Percentiles rank a stretch among this genome's conserved stretches.
phyloP scores from a whole-genome alignment of 1,140 invertebrate genomes.

The Calycopis cecrops region DNA sequence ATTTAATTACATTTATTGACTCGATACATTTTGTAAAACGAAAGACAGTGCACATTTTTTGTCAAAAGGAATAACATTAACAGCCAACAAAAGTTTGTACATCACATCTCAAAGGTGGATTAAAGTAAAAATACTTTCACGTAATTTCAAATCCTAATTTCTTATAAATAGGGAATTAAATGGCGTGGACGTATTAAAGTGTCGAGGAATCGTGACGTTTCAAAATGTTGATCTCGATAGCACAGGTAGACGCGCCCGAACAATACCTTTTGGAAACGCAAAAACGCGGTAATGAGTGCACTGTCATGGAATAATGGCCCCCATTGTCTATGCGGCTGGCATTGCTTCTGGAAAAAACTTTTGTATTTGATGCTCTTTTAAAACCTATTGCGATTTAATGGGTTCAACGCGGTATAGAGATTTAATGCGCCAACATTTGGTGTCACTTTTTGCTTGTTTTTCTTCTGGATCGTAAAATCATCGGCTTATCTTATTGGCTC shows the following conservation, averaged over 20 bases:
- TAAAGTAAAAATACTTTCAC: conserved; percentile 4
- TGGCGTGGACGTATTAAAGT: conserved; percentile 17
- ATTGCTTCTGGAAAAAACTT: conserved; percentile 41
- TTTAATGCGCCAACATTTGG: no score
- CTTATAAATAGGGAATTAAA: conserved; percentile 16
- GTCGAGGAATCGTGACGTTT: conserved; percentile 19
- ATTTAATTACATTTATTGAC: no score
- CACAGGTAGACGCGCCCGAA: conserved; percentile 63
- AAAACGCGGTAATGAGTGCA: conserved; percentile 70
- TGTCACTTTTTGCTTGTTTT: no score
- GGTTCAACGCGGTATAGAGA: background rate
- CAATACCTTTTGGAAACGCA: conserved; percentile 45
- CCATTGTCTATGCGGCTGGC: conserved; percentile 63
- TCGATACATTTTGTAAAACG: background rate
- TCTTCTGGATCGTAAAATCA: no score
- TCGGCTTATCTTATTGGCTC: no score
- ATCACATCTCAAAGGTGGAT: background rate
- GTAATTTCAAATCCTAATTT: background rate
- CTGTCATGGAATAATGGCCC: conserved; percentile 53
- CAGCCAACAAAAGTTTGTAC: conserved; percentile 7
- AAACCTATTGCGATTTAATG: conserved; percentile 11
- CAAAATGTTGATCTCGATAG: conserved; percentile 35
- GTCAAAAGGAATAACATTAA: background rate
- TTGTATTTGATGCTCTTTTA: conserved; percentile 26
- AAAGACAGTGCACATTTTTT: conserved; percentile 5